Percentiles rank a stretch among this genome's conserved stretches.
Conservation (phyloP, 2,113 vertebrate genomes). For the Bagarius yarrelli region DNA sequence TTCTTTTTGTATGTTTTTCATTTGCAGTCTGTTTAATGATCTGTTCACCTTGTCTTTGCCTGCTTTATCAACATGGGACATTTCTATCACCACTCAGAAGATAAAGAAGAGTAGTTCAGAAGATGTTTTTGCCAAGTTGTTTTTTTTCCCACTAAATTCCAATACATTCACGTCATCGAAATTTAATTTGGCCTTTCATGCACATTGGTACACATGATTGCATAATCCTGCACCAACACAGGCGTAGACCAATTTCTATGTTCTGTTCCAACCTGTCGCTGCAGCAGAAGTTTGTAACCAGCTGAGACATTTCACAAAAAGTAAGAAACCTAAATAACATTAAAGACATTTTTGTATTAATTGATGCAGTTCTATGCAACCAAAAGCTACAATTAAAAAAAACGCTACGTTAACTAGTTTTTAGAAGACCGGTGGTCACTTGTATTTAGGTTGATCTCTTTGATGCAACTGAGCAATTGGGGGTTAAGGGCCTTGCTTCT, state of each 20-base stretch:
- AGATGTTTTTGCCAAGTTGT: background rate
- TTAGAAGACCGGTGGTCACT: too few species aligned
- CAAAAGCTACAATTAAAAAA: too few species aligned
- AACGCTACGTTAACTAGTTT: too few species aligned
- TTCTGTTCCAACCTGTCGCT: slow-evolving; percentile 25
- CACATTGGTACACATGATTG: background rate
- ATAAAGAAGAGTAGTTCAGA: background rate
- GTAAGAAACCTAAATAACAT: background rate
- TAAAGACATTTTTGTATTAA: background rate
- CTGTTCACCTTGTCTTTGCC: background rate
- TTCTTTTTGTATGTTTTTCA: background rate
- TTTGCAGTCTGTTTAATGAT: background rate
- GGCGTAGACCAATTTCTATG: background rate
- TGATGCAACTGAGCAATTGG: too few species aligned
- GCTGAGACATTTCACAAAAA: background rate
- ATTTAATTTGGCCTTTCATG: background rate
- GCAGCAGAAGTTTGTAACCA: background rate
- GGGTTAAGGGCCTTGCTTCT: too few species aligned
- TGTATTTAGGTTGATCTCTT: too few species aligned
- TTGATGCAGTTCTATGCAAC: too few species aligned
- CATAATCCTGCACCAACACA: background rate
- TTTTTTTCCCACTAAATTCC: background rate
- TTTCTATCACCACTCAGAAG: background rate
- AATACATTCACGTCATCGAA: background rate
- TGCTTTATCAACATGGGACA: too few species aligned